Evolutionary conservation across 1,140 invertebrate species (phyloP).

Genomic region (Leptonema lineaticorne): DNA sequence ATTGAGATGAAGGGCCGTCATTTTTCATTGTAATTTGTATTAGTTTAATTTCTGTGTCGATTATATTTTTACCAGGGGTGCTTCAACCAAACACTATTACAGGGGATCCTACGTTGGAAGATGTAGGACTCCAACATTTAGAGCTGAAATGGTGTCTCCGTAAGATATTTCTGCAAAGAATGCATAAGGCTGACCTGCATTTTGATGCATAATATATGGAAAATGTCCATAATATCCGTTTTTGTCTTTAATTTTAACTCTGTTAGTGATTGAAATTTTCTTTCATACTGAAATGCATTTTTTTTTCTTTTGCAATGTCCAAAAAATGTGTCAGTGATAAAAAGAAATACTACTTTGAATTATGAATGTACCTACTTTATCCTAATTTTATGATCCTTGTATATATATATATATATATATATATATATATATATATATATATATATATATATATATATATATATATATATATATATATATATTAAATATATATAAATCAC

Average conservation of each 20-base stretch:
- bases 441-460: no score
- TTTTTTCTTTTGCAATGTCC: no score
- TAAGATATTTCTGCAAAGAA: conserved; percentile 31
- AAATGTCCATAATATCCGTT: background rate
- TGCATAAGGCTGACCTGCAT: background rate
- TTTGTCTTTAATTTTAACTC: background rate
- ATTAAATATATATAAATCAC: no score
- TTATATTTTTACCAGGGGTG: conserved; percentile 36
- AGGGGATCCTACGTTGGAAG: conserved; percentile 38
- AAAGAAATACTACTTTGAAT: no score
- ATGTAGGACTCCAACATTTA: conserved; percentile 39
- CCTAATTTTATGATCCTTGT: no score
- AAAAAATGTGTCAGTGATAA: no score
- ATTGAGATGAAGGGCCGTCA: background rate
- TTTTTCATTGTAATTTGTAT: conserved; percentile 1
- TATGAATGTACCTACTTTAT: no score
- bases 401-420: no score
- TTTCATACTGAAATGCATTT: no score
- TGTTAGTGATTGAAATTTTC: background rate
- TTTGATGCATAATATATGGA: background rate
- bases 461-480: no score
- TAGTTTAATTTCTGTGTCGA: background rate
- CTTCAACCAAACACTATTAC: conserved; percentile 38
- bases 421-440: no score
- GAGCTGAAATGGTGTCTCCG: conserved; percentile 36